Evolutionary conservation across 1,140 invertebrate species (phyloP), one percentile per base, ranked within the genome.

Genomic region (Brachionus sp.): DNA sequence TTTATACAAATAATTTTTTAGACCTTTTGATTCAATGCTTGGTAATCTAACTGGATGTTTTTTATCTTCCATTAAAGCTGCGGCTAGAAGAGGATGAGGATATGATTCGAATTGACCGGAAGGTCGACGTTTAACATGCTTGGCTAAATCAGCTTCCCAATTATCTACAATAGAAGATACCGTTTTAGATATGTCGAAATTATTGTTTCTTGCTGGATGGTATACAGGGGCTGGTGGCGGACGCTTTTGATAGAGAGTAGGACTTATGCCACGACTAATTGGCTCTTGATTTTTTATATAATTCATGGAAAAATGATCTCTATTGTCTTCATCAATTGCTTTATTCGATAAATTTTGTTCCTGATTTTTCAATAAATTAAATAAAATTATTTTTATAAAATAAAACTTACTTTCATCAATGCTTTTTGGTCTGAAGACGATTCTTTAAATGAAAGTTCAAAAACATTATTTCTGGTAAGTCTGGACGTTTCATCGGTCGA

Each of bases 51-150:
- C 50, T 0, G 33, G 25, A 42, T 80, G 77, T 9, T 80, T 80
- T 44, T 42, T 57, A 12, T 80, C 77, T 80, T 80, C 77, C 50
- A 62, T 80, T 44, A 80, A 16, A 57, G 77, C 77, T 13, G 77
- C 77, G 4, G 77, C 77, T 23, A 80, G 25, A 10, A 80, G 33
- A 7, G 77, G 77, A 62, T 80, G 77, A 35, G 46, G 19, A 64
- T 13, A 66, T 37, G 77, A 80, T 66, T 80, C 77, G 25, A 62
- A 80, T 37, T 80, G 77, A 33, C 77, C 77, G 13, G 77, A 80
- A 35, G 77, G 77, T 25, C 77, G 46, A 9, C 77, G 46, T 4
- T 44, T 35, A 6, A 80, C 77, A 66, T 80, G 77, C 25, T 29
- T 39, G 0, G 77, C 77, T 9, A 80, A 62, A 44, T 80, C 77